A percentile compares a stretch with the other conserved stretches of the same genome.
phyloP scores from a whole-genome alignment of 1,140 invertebrate species.

The Anoplophora glabripennis region DNA sequence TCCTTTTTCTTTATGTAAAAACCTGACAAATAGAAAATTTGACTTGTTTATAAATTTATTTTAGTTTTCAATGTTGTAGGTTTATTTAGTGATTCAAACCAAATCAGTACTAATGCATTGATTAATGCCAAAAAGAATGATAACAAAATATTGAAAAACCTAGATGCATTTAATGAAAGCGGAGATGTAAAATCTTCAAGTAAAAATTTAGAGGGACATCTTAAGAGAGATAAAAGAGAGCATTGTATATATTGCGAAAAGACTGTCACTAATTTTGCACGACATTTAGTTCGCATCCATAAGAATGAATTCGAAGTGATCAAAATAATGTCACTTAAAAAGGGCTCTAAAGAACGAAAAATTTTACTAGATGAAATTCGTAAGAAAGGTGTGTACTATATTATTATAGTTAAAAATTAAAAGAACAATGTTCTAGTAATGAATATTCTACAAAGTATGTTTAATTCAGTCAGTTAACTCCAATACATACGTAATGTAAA shows the following conservation, averaged over 20 bases:
- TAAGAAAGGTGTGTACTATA: neutral
- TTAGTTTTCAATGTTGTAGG: too few species aligned
- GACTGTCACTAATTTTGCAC: slow-evolving; percentile 3
- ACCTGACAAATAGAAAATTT: too few species aligned
- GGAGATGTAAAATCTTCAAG: neutral
- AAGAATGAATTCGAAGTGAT: neutral
- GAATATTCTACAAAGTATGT: too few species aligned
- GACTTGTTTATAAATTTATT: too few species aligned
- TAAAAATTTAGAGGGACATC: neutral
- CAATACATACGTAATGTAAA: too few species aligned
- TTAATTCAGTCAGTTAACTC: too few species aligned
- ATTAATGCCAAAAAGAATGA: too few species aligned
- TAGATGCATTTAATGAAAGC: slow-evolving; percentile 3
- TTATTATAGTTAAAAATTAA: neutral
- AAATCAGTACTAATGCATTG: too few species aligned
- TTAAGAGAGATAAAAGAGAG: slow-evolving; percentile 9
- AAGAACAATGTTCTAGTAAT: neutral
- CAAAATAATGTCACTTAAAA: slow-evolving; percentile 9
- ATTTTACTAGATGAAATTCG: slow-evolving; percentile 7
- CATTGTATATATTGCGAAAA: slow-evolving; percentile 4
- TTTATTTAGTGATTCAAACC: too few species aligned
- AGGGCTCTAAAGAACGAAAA: slow-evolving; percentile 6
- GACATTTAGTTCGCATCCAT: slow-evolving; percentile 3
- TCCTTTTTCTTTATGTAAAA: too few species aligned
- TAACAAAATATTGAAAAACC: too few species aligned